A percentile compares a stretch with the other conserved stretches of the same genome.
phyloP scores from a whole-genome alignment of 2,113 vertebrate species.

The Esox niger region DNA sequence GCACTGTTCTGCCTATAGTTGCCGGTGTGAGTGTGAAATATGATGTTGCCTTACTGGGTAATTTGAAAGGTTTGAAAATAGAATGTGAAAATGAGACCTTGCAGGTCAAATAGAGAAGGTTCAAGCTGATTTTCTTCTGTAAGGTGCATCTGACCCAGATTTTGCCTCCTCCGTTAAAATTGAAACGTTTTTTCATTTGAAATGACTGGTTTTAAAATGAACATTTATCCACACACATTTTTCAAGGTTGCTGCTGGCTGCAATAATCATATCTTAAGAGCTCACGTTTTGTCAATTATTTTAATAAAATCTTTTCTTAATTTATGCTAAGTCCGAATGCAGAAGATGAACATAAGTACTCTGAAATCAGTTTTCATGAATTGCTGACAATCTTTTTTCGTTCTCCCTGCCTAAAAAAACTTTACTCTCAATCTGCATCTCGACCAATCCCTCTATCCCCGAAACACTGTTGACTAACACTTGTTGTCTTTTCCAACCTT shows the following conservation, averaged over 20 bases:
- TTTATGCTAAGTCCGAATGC: background rate
- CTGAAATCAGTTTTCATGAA: slow-evolving; percentile 1
- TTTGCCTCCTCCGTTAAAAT: no score
- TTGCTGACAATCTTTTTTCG: background rate
- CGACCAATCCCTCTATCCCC: no score
- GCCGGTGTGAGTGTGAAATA: no score
- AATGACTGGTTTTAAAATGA: background rate
- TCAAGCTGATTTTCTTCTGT: no score
- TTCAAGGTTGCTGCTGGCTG: background rate
- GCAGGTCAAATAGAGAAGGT: no score
- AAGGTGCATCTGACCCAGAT: no score
- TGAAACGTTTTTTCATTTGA: no score
- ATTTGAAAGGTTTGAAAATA: no score
- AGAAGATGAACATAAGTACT: background rate
- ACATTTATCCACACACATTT: background rate
- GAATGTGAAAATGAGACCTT: no score
- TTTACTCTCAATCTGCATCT: no score
- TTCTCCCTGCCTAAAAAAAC: background rate
- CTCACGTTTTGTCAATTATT: background rate
- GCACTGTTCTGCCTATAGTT: no score
- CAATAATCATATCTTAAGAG: background rate
- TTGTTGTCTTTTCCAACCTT: background rate
- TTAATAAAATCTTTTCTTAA: background rate
- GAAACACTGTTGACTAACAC: background rate
- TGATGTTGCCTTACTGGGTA: no score